Percentiles rank a stretch among this genome's conserved stretches.
phyloP scores from a whole-genome alignment of 2,113 vertebrate species.

The Enhydra lutris region DNA sequence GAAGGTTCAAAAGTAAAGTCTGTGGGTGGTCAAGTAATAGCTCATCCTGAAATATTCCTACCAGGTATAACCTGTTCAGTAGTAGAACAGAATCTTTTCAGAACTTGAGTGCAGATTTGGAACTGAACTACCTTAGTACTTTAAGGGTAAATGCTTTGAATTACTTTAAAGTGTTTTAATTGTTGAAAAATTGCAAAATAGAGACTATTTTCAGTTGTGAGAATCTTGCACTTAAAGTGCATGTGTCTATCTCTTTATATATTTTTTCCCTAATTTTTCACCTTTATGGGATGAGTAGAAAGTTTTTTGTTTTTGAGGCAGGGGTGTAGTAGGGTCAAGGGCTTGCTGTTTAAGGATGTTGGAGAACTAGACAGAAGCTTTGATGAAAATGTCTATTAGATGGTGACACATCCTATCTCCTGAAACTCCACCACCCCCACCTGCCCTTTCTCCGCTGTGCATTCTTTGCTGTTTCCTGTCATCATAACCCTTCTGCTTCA shows the following conservation, averaged over 20 bases:
- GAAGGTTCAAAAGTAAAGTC: not conserved
- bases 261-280: not conserved
- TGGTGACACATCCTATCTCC: not conserved
- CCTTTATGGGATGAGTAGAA: not conserved
- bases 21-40: not conserved
- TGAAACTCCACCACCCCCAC: not conserved
- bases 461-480: not conserved
- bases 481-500: not conserved
- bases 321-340: not conserved
- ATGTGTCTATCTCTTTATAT: not conserved
- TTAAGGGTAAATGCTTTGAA: not conserved
- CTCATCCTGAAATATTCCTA: not conserved
- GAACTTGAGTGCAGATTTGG: not conserved
- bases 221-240: not conserved
- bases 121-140: not conserved
- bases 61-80: not conserved
- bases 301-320: not conserved
- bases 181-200: not conserved
- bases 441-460: accelerated
- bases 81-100: not conserved
- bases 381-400: not conserved
- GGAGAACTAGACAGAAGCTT: not conserved
- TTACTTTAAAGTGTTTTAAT: not conserved
- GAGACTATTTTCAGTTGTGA: not conserved
- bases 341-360: not conserved